Percentiles rank a stretch among this genome's conserved stretches.
Evolutionary conservation across 1,140 invertebrate species (phyloP).

Genomic region (Zeugodacus cucurbitae): DNA sequence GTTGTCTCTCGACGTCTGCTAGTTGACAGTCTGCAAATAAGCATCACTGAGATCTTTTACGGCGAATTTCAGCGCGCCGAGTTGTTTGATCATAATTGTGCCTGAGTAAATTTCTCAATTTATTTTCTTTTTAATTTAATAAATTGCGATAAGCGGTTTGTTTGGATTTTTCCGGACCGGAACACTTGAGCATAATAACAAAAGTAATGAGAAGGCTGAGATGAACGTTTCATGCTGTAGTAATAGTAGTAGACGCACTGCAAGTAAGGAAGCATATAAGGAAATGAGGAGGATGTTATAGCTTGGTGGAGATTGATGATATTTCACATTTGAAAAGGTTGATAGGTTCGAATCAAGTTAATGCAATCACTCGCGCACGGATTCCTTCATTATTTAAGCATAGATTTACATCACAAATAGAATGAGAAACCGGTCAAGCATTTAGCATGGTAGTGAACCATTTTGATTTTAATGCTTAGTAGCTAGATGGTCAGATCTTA

Average conservation of each 20-base stretch:
- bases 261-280: neutral
- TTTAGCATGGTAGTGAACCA: too few species aligned
- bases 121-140: slow-evolving; percentile 28
- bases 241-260: too few species aligned
- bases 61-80: neutral
- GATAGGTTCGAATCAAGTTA: too few species aligned
- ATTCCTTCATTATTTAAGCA: too few species aligned
- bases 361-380: too few species aligned
- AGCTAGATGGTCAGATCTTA: too few species aligned
- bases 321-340: neutral
- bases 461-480: too few species aligned
- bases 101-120: neutral
- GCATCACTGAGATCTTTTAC: neutral
- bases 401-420: too few species aligned
- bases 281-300: too few species aligned
- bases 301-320: neutral
- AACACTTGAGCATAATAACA: neutral
- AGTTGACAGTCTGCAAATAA: neutral
- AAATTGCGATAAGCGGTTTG: slow-evolving; percentile 6
- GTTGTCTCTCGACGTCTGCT: neutral
- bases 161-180: neutral
- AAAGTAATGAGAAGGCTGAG: neutral
- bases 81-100: neutral
- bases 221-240: neutral
- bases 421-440: too few species aligned